Evolutionary conservation across 2,888 invertebrate species (phyloP), one percentile per base, ranked within the genome.

Genomic region (Noctua fimbriata): DNA sequence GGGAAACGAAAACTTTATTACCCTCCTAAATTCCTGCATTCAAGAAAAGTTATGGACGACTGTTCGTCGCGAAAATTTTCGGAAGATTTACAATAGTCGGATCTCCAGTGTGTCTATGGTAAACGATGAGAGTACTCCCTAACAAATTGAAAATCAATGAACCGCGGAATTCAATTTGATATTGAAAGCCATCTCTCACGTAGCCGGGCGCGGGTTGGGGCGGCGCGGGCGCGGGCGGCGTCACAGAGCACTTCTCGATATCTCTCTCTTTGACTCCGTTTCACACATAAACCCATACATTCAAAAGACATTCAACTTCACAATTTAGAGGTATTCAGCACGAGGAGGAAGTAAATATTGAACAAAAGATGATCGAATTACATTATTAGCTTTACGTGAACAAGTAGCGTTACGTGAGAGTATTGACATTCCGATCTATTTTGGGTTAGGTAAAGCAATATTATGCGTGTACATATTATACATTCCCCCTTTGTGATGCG

Each of bases 111-210:
- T 93, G 93, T 94, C 94, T 94, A 94, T 95, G 93, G 95, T 95
- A 95, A 96, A 95, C 95, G 95, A 95, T 92, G 94, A 93, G 94
- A 95, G 94, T 94, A 93, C 93, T 94, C 94, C 94, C 94, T 94
- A 93, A 96, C 96, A 96, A 96, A 97, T 97, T 97, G 97, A 97
- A 97, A 97, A 96, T 97, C 97, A 97, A 97, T 97, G 97, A 97
- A 97, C 97, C 97, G 97, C 97, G 97, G 97, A 97, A 97, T 97
- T 97, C 97, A 97, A 97, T 97, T 97, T 97, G 97, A 97, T 97
- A 97, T 97, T 97, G 97, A 97, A 97, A 97, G 96, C 95, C 95
- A 96, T 96, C 95, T 95, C 95, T 96, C 96, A 95, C 95, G 94
- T 93, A 92, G 92, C 91, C 91, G 92, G 91, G 90, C 84, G 88